These are phyloP conservation scores for Micropoecilia bifurca DNA, from an alignment of 2,797 vertebrate genomes.

Conservation along the genomic window DNA sequence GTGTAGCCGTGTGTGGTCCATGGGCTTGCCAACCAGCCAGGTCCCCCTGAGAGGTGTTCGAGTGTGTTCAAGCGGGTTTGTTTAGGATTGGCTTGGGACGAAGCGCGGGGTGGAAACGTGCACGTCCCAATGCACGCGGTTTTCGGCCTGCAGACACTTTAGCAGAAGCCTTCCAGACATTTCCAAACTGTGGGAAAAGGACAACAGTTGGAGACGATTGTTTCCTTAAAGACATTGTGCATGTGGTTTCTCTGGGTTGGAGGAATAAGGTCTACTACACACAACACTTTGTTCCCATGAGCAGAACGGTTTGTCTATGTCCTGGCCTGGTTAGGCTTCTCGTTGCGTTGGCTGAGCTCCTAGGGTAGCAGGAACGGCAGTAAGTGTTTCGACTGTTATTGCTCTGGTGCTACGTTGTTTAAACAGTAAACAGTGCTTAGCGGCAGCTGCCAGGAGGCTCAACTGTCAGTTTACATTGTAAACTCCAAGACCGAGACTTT, in stretches of 20 bases:
- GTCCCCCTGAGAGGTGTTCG: slow-evolving; percentile 78
- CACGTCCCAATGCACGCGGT: slow-evolving; percentile 38
- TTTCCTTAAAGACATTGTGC: slow-evolving; percentile 16
- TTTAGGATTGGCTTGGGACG: slow-evolving; percentile 72
- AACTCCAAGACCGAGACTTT: slow-evolving; percentile 60
- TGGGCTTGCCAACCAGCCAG: slow-evolving; percentile 75
- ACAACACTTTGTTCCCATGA: slow-evolving; percentile 24
- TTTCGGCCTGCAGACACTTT: slow-evolving; percentile 39
- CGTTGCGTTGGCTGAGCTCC: slow-evolving; percentile 62
- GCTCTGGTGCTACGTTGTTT: slow-evolving; percentile 59
- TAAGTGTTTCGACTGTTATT: slow-evolving; percentile 60
- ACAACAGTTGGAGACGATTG: slow-evolving; percentile 30
- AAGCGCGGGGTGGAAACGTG: slow-evolving; percentile 48
- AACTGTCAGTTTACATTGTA: slow-evolving; percentile 56
- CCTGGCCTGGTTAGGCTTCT: slow-evolving; percentile 44
- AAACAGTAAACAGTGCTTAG: slow-evolving; percentile 63
- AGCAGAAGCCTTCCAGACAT: slow-evolving; percentile 64
- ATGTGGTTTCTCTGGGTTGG: slow-evolving; percentile 20
- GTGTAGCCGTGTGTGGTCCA: slow-evolving; percentile 72
- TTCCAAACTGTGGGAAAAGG: slow-evolving; percentile 50
- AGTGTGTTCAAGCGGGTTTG: slow-evolving; percentile 77
- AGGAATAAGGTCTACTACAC: slow-evolving; percentile 20
- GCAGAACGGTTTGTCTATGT: slow-evolving; percentile 24
- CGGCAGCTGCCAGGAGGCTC: slow-evolving; percentile 43
- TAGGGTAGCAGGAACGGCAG: slow-evolving; percentile 49